phyloP scores from a whole-genome alignment of 1,140 invertebrate genomes.

The Acromyrmex echinatior region DNA sequence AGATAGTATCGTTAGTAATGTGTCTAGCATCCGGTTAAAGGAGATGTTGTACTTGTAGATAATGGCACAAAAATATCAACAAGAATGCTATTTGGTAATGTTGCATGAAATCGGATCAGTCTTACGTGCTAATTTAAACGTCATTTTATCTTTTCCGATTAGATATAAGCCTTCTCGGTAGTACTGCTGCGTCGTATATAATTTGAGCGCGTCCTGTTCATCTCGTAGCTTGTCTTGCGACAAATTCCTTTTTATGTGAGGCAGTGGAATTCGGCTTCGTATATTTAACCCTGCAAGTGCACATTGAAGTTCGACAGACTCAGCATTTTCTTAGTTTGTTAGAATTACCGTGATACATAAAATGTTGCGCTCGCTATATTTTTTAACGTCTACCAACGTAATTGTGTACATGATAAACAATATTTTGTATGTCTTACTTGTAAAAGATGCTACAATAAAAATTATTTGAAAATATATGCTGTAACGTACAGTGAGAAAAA shows the following conservation, averaged over 20 bases:
- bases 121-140: slow-evolving; percentile 58
- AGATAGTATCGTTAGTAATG: background rate
- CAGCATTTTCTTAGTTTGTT: slow-evolving; percentile 14
- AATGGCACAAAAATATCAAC: slow-evolving; percentile 44
- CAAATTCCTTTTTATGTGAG: slow-evolving; percentile 49
- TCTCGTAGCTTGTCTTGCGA: slow-evolving; percentile 27
- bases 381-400: background rate
- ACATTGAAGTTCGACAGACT: background rate
- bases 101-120: slow-evolving; percentile 48
- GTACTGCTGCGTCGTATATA: slow-evolving; percentile 43
- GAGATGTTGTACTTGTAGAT: slow-evolving; percentile 32
- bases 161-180: slow-evolving; percentile 58
- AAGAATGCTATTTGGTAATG: slow-evolving; percentile 17
- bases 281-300: slow-evolving; percentile 31
- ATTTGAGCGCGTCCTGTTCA: slow-evolving; percentile 46
- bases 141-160: slow-evolving; percentile 58
- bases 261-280: slow-evolving; percentile 30
- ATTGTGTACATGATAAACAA: background rate
- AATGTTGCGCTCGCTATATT: background rate
- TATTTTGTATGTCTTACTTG: background rate
- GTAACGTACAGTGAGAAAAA: too few species aligned
- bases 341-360: background rate
- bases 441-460: slow-evolving; percentile 2
- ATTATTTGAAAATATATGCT: background rate
- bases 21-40: slow-evolving; percentile 30